Conservation (phyloP, 2,888 invertebrate species). For the Urechis unicinctus region DNA sequence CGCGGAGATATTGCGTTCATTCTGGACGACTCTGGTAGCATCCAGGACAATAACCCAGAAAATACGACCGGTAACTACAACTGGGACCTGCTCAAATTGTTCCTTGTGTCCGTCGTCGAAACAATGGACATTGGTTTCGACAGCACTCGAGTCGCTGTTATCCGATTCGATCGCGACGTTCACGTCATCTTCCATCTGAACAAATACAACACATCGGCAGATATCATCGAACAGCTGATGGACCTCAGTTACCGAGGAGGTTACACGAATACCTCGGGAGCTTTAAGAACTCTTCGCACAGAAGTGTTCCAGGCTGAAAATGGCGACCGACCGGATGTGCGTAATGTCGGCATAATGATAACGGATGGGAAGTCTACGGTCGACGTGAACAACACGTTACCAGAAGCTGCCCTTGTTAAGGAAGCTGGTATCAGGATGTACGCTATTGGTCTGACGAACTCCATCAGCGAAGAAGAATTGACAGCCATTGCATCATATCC, state of each 20-base stretch:
- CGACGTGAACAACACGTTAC: conserved; percentile 1
- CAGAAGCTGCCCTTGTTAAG: not conserved
- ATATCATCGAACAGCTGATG: not conserved
- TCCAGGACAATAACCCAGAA: not conserved
- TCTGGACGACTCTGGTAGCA: not conserved
- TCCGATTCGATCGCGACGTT: not conserved
- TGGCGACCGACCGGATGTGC: not conserved
- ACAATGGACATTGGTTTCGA: not conserved
- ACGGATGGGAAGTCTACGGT: conserved; percentile 2
- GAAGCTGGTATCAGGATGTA: conserved; percentile 1
- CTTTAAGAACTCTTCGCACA: not conserved
- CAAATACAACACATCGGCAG: not conserved
- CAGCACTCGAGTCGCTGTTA: not conserved
- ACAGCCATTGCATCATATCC: conserved; percentile 2
- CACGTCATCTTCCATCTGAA: not conserved
- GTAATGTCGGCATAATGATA: conserved; percentile 3
- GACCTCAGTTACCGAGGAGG: not conserved
- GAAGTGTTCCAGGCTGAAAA: not conserved
- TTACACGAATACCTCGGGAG: conserved; percentile 4
- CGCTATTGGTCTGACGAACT: conserved; percentile 3
- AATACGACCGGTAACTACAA: not conserved
- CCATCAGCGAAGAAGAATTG: not conserved
- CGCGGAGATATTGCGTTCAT: not conserved
- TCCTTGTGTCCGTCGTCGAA: not conserved
- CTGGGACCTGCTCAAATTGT: not conserved